Evolutionary conservation across 2,113 vertebrate species (phyloP), one percentile per base, ranked within the genome.

Genomic region (Cephalophus harveyi): DNA sequence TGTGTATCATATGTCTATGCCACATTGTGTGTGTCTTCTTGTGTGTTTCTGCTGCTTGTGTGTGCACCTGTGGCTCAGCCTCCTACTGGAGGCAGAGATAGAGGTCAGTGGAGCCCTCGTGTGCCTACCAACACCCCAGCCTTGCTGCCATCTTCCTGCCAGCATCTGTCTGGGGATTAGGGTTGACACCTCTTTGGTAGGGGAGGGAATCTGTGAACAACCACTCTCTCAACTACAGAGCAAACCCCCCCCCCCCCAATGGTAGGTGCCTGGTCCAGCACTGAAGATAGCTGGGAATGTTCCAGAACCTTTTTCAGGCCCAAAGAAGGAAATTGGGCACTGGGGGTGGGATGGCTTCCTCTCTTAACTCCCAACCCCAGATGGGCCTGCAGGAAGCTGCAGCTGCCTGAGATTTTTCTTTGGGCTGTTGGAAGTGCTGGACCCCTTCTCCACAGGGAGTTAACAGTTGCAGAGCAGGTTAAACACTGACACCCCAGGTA

Each of bases 281-380:
- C 71, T 64, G 28, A 96, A 88, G 17, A 91, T n/a, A 79, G 50
- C 64, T 91, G n/a, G 54, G 28, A 84, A 94, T 89, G 33, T 67
- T 89, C 52, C 50, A 30, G 50, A 96, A 36, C 7, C 59, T 54
- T 95, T 91, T 55, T 87, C 59, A 93, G 79, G 46, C 21, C 23
- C 62, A 82, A 93, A 97, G 57, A 81, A 97, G n/a, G 21, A 95
- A 95, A 93, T 10, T 76, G 62, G 33, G 27, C 17, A 33, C 48
- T 48, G 16, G 30, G 25, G 16, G 14, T 15, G 16, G 17, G 11
- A 85, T 79, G 36, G 27, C 6, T 33, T 19, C 16, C 40, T 95
- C 84, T 86, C 43, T 96, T 76, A 88, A 82, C 16, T 7, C 30
- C 52, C 8, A 89, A 33, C 23, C 30, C 16, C 55, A 89, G 50